phyloP scores from a whole-genome alignment of 2,888 invertebrate species.

The Melinaea menophilus region DNA sequence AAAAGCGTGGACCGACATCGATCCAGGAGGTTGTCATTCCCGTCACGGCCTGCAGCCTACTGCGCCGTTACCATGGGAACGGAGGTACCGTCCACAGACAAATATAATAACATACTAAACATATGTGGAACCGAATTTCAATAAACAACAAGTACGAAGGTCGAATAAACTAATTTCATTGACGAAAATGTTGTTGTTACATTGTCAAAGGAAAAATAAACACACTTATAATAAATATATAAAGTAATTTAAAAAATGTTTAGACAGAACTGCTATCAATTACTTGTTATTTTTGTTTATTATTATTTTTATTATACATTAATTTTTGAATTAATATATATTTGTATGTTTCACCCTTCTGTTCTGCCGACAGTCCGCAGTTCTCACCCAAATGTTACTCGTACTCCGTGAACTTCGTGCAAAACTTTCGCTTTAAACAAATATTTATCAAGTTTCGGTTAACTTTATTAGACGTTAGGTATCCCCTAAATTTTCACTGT shows the following conservation, averaged over 20 bases:
- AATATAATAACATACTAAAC: constrained; percentile 7
- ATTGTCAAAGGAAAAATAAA: no score
- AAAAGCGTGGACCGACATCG: constrained; percentile 59
- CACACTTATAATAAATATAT: no score
- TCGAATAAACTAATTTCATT: no score
- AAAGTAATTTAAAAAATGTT: no score
- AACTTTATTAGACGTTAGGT: constrained; percentile 13
- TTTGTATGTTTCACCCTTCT: not conserved
- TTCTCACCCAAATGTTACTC: constrained; percentile 18
- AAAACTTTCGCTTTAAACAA: constrained; percentile 23
- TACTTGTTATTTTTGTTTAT: not conserved
- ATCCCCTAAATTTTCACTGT: not conserved
- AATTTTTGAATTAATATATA: not conserved
- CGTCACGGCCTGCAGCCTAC: constrained; percentile 68
- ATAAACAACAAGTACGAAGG: no score
- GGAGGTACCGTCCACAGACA: constrained; percentile 12
- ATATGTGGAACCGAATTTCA: no score
- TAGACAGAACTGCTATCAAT: not conserved
- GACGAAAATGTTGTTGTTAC: no score
- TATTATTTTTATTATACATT: not conserved
- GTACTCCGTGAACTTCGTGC: constrained; percentile 20
- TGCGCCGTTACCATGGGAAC: constrained; percentile 68
- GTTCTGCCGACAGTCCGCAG: constrained; percentile 11
- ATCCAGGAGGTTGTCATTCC: constrained; percentile 59
- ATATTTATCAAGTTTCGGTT: constrained; percentile 24